phyloP scores from a whole-genome alignment of 2,888 invertebrate species.

The Imbricaverruca yamaguchii region DNA sequence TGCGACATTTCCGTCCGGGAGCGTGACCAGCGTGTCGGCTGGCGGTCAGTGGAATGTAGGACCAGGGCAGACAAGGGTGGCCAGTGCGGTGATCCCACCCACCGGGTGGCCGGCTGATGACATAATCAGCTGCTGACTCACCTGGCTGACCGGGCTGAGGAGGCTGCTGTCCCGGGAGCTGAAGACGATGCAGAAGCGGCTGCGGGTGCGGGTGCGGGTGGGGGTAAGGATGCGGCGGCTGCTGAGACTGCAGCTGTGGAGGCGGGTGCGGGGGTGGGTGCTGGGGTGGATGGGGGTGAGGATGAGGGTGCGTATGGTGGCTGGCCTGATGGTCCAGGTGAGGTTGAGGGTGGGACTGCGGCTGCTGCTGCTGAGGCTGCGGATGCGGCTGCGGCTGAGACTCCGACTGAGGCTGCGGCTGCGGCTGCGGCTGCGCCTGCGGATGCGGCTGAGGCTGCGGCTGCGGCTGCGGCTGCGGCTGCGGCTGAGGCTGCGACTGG shows the following conservation, averaged over 20 bases:
- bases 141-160: slow-evolving; percentile 7
- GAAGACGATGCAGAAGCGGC: background rate
- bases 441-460: background rate
- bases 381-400: background rate
- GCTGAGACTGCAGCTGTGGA: too few species aligned
- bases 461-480: background rate
- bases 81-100: too few species aligned
- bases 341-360: too few species aligned
- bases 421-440: background rate
- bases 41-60: too few species aligned
- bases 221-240: background rate
- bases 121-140: background rate
- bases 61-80: too few species aligned
- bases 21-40: too few species aligned
- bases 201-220: background rate
- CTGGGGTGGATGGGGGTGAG: too few species aligned
- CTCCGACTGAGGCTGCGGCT: background rate
- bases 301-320: too few species aligned
- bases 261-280: too few species aligned
- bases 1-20: too few species aligned
- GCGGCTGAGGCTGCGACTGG: background rate
- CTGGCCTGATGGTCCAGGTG: too few species aligned
- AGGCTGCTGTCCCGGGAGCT: background rate
- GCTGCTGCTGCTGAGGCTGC: background rate
- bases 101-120: too few species aligned